phyloP scores from a whole-genome alignment of 2,113 vertebrate species.

The Scopus umbretta region DNA sequence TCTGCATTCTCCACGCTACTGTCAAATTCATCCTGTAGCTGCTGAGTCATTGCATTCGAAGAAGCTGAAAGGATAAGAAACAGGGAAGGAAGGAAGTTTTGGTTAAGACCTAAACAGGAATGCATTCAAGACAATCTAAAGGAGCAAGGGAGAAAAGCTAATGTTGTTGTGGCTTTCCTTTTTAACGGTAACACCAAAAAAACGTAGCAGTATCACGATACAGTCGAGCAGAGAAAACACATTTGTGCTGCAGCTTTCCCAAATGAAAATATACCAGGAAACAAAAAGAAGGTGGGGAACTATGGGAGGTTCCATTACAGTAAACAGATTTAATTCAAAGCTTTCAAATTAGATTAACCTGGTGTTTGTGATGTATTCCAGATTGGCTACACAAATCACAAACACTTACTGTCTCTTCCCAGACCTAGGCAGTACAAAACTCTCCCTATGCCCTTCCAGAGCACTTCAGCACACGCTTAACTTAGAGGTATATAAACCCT shows the following conservation, averaged over 20 bases:
- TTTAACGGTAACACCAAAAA: neutral
- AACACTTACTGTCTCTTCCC: neutral
- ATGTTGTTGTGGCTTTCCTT: neutral
- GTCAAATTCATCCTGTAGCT: conserved; percentile 84
- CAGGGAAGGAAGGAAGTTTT: neutral
- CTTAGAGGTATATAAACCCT: neutral
- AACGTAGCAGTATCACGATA: fast-evolving
- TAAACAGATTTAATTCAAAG: conserved; percentile 39
- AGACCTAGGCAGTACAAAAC: neutral
- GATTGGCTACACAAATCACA: neutral
- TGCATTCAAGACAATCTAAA: neutral
- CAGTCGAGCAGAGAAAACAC: neutral
- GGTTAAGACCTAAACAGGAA: neutral
- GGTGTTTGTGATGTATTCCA: neutral
- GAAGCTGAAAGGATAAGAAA: conserved; percentile 23
- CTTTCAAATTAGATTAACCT: conserved; percentile 40
- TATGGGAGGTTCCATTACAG: conserved; percentile 6
- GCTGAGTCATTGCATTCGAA: conserved; percentile 83
- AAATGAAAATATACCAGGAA: conserved; percentile 35
- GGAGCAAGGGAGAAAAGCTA: neutral
- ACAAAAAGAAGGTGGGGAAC: conserved; percentile 32
- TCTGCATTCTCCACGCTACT: conserved; percentile 79
- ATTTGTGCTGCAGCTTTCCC: neutral
- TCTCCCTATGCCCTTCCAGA: neutral
- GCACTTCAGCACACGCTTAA: neutral